Conservation (phyloP, 2,113 vertebrate genomes). For the Gobiocypris rarus region DNA sequence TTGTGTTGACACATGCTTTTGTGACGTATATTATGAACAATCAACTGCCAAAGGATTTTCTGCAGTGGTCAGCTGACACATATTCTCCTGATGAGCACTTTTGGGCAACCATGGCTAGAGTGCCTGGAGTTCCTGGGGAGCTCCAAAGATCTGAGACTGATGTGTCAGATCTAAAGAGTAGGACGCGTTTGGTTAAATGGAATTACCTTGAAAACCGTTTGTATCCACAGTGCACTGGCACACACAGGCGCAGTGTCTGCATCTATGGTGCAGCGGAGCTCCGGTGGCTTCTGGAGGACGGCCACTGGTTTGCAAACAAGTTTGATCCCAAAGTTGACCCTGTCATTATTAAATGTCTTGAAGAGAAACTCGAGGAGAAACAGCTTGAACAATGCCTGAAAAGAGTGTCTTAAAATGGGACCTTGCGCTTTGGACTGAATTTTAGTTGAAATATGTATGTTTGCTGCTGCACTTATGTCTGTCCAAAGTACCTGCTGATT, state of each 20-base stretch:
- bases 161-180: slow-evolving; percentile 89
- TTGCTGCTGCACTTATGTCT: background rate
- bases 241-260: slow-evolving; percentile 86
- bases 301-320: slow-evolving; percentile 96
- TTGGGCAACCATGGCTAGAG: slow-evolving; percentile 88
- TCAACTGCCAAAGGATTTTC: slow-evolving; percentile 81
- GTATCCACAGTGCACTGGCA: slow-evolving; percentile 88
- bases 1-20: slow-evolving; percentile 85
- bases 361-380: slow-evolving; percentile 84
- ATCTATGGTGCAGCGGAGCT: slow-evolving; percentile 88
- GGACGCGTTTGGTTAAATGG: slow-evolving; percentile 93
- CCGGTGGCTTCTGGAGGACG: slow-evolving; percentile 87
- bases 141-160: slow-evolving; percentile 78
- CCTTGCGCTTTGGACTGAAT: slow-evolving; percentile 57
- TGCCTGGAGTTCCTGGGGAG: slow-evolving; percentile 86
- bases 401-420: slow-evolving; percentile 54
- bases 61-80: slow-evolving; percentile 90
- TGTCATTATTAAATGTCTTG: slow-evolving; percentile 87
- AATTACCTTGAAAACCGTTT: slow-evolving; percentile 81
- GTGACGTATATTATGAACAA: slow-evolving; percentile 74
- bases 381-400: slow-evolving; percentile 69
- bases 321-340: slow-evolving; percentile 92
- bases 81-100: slow-evolving; percentile 95
- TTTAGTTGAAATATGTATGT: slow-evolving; percentile 47
- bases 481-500: background rate